phyloP scores from a whole-genome alignment of 2,888 invertebrate genomes.

The Parochlus steinenii region DNA sequence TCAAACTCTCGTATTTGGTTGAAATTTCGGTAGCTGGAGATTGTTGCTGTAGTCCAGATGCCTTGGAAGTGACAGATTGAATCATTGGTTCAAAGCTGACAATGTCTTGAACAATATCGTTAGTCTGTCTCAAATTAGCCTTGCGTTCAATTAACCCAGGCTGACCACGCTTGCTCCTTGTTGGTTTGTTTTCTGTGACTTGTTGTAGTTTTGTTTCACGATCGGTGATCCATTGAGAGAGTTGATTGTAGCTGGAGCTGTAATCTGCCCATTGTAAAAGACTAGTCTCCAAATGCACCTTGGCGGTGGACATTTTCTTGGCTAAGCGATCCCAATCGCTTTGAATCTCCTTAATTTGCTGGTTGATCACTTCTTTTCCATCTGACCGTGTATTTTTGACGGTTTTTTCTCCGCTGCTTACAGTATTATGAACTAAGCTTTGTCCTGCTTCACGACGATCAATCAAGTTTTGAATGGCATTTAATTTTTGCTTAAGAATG shows the following conservation, averaged over 20 bases:
- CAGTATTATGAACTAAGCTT: conserved; percentile 67
- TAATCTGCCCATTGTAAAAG: conserved; percentile 92
- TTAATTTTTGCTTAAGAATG: conserved; percentile 60
- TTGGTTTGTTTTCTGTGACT: conserved; percentile 70
- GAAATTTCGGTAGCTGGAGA: conserved; percentile 85
- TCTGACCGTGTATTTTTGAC: conserved; percentile 74
- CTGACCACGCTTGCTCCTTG: conserved; percentile 60
- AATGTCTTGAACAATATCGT: conserved; percentile 91
- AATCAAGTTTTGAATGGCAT: conserved; percentile 63
- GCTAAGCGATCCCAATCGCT: conserved; percentile 83
- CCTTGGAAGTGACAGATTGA: conserved; percentile 85
- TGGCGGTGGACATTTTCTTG: conserved; percentile 80
- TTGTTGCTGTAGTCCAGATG: conserved; percentile 78
- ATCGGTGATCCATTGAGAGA: conserved; percentile 89
- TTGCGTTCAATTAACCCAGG: conserved; percentile 69
- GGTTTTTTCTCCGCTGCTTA: conserved; percentile 82
- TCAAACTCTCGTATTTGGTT: conserved; percentile 73
- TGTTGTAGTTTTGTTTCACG: conserved; percentile 83
- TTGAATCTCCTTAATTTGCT: conserved; percentile 76
- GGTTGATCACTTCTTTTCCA: conserved; percentile 72
- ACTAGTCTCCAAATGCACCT: conserved; percentile 78
- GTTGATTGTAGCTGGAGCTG: conserved; percentile 78
- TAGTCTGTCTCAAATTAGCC: conserved; percentile 76
- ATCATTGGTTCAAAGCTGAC: conserved; percentile 95
- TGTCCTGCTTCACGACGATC: conserved; percentile 75